Percentiles rank a stretch among this genome's conserved stretches.
phyloP scores from a whole-genome alignment of 2,797 vertebrate genomes.

The Hydrolagus colliei region DNA sequence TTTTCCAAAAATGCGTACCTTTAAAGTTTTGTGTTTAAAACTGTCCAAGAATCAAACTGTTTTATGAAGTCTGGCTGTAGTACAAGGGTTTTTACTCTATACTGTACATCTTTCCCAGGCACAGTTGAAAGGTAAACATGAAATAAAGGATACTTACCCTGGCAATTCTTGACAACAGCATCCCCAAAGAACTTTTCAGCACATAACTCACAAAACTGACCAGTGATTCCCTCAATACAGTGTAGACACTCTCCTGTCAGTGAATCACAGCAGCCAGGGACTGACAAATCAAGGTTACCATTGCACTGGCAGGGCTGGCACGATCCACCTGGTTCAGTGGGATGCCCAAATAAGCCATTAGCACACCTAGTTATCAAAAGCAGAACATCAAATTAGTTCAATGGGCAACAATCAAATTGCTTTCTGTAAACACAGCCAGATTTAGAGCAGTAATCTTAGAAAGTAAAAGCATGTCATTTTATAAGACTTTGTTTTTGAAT shows the following conservation, averaged over 20 bases:
- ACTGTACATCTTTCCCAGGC: neutral
- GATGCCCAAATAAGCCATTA: conserved; percentile 81
- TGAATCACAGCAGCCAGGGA: conserved; percentile 78
- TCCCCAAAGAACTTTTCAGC: conserved; percentile 84
- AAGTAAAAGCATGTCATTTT: neutral
- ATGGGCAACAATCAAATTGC: neutral
- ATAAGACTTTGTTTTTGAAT: neutral
- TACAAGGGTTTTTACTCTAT: neutral
- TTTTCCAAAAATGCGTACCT: neutral
- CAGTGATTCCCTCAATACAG: conserved; percentile 79
- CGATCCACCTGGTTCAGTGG: conserved; percentile 67
- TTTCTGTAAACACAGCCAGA: neutral
- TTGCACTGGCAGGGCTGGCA: conserved; percentile 82
- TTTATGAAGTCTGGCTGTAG: neutral
- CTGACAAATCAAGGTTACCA: conserved; percentile 79
- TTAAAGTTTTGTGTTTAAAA: neutral
- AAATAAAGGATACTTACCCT: conserved; percentile 65
- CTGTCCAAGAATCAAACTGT: neutral
- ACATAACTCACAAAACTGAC: conserved; percentile 72
- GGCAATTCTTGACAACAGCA: conserved; percentile 78
- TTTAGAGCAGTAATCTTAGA: neutral
- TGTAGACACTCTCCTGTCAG: conserved; percentile 81
- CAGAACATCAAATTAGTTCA: neutral
- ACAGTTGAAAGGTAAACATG: neutral
- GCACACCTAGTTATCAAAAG: conserved; percentile 64